These are phyloP conservation scores for Microcebus lehilahytsara DNA, from an alignment of 2,113 vertebrate genomes.

Conservation along the genomic window DNA sequence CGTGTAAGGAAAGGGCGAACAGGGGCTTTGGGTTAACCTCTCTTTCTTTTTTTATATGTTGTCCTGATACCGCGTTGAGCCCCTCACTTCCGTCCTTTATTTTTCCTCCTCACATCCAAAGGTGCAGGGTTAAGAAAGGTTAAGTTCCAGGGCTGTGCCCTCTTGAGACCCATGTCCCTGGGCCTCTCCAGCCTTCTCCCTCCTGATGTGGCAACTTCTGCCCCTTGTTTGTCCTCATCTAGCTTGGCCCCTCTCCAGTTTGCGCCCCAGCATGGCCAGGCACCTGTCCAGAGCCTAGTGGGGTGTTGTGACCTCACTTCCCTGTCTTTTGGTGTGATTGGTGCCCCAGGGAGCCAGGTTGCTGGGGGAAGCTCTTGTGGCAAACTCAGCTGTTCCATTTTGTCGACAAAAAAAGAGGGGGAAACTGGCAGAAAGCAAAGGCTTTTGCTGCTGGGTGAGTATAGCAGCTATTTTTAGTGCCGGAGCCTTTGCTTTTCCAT, in stretches of 20 bases:
- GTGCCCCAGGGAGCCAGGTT: constrained; percentile 49
- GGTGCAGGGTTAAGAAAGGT: neutral
- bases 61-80: neutral
- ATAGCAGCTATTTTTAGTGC: constrained; percentile 76
- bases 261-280: neutral
- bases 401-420: constrained; percentile 48
- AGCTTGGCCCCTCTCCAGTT: neutral
- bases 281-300: constrained; percentile 31
- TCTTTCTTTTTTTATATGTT: constrained; percentile 11
- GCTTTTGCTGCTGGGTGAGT: constrained; percentile 75
- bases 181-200: neutral
- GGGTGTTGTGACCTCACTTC: constrained; percentile 36
- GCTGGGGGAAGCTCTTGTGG: constrained; percentile 58
- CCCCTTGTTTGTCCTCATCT: neutral
- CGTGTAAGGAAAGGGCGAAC: neutral
- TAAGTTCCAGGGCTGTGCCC: neutral
- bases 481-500: constrained; percentile 72
- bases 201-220: neutral
- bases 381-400: constrained; percentile 66
- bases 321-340: constrained; percentile 36
- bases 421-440: constrained; percentile 71
- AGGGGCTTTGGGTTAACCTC: neutral
- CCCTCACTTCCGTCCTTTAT: neutral
- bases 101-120: neutral
- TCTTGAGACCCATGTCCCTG: neutral